Evolutionary conservation across 2,888 invertebrate species (phyloP).

Genomic region (Ectropis crepuscularia): DNA sequence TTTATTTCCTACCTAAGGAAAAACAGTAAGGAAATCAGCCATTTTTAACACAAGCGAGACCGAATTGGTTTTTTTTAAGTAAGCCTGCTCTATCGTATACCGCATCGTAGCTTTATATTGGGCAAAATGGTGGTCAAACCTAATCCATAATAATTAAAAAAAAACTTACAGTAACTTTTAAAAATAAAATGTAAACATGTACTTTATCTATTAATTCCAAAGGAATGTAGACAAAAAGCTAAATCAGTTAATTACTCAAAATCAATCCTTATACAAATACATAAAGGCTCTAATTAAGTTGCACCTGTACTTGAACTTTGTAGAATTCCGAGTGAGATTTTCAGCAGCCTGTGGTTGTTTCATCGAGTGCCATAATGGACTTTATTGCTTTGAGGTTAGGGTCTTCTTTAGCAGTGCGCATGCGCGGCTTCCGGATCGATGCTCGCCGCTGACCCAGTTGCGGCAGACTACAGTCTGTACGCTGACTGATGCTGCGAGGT

Average conservation of each 20-base stretch:
- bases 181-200: background rate
- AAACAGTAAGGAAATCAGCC: no score
- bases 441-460: conserved; percentile 74
- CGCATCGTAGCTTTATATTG: no score
- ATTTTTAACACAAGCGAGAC: no score
- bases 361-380: conserved; percentile 34
- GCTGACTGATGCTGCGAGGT: conserved; percentile 21
- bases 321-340: conserved; percentile 8
- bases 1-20: no score
- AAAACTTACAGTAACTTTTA: background rate
- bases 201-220: background rate
- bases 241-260: background rate
- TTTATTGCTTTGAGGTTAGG: conserved; percentile 39
- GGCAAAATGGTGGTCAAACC: no score
- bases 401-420: conserved; percentile 54
- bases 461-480: conserved; percentile 39
- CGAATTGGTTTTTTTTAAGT: no score
- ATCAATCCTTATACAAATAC: conserved; percentile 1
- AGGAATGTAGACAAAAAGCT: background rate
- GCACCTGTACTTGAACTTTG: conserved; percentile 6
- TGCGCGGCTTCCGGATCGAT: conserved; percentile 75
- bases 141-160: background rate
- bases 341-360: conserved; percentile 27
- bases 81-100: no score
- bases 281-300: conserved; percentile 8